A percentile compares a stretch with the other conserved stretches of the same genome.
Conservation (phyloP, 1,140 invertebrate genomes). For the Dysdera silvatica region DNA sequence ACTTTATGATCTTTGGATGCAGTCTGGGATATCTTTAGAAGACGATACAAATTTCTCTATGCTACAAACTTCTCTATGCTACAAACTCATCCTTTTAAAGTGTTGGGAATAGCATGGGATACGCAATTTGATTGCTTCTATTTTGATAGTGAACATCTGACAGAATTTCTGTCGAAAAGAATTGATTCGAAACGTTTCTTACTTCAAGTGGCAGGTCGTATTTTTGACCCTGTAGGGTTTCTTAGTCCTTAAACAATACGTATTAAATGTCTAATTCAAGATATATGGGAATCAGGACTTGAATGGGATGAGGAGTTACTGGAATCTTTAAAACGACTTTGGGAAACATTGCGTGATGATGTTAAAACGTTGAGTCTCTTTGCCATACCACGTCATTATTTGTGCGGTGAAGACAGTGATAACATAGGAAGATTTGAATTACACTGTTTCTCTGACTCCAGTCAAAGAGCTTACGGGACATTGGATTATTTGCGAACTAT, state of each 20-base stretch:
- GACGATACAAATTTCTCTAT: neutral
- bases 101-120: neutral
- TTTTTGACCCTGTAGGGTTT: conserved; percentile 19
- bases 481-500: neutral
- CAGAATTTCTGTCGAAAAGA: neutral
- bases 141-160: neutral
- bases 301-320: neutral
- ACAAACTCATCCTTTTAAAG: neutral
- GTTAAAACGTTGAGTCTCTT: neutral
- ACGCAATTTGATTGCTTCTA: neutral
- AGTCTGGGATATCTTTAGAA: neutral
- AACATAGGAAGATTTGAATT: neutral
- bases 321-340: neutral
- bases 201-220: neutral
- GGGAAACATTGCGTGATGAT: neutral
- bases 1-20: neutral
- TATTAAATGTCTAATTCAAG: neutral
- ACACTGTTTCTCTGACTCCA: neutral
- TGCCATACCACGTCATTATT: neutral
- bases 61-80: neutral
- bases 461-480: neutral
- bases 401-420: neutral
- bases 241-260: neutral
- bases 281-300: neutral
- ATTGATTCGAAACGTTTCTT: neutral